Evolutionary conservation across 2,797 vertebrate genomes (phyloP).

Genomic region (Cyprinella venusta): DNA sequence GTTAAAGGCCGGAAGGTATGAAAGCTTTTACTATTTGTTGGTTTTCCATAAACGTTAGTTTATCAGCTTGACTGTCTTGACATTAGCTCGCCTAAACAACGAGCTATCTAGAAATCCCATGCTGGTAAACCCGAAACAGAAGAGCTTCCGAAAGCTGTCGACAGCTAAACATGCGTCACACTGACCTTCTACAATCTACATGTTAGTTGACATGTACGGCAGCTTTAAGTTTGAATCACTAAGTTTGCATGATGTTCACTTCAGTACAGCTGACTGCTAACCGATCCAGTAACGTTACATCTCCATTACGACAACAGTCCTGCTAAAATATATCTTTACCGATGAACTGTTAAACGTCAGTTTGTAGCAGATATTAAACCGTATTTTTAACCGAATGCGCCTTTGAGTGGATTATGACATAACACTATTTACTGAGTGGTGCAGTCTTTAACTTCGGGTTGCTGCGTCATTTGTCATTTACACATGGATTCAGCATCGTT

Average conservation of each 20-base stretch:
- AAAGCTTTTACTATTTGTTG: background rate
- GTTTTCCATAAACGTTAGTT: background rate
- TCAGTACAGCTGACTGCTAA: constrained; percentile 1
- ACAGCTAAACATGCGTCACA: constrained; percentile 8
- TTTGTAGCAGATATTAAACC: background rate
- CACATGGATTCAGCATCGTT: background rate
- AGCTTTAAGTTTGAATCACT: background rate
- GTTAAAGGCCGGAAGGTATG: constrained; percentile 15
- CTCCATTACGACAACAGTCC: background rate
- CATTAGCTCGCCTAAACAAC: background rate
- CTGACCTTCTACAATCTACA: background rate
- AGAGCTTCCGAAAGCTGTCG: constrained; percentile 2
- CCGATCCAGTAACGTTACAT: background rate
- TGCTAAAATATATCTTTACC: background rate
- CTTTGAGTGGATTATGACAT: constrained; percentile 2
- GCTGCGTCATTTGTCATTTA: constrained; percentile 14
- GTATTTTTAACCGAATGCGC: background rate
- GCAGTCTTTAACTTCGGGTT: background rate
- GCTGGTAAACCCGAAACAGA: background rate
- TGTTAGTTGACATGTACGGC: background rate
- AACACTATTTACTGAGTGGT: background rate
- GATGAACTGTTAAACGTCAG: background rate
- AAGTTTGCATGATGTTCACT: background rate
- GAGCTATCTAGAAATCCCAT: constrained; percentile 9
- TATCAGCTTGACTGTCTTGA: background rate